Base-by-base conservation (phyloP, 2,888 invertebrate species). In the Tenthredo scrophulariae region DNA sequence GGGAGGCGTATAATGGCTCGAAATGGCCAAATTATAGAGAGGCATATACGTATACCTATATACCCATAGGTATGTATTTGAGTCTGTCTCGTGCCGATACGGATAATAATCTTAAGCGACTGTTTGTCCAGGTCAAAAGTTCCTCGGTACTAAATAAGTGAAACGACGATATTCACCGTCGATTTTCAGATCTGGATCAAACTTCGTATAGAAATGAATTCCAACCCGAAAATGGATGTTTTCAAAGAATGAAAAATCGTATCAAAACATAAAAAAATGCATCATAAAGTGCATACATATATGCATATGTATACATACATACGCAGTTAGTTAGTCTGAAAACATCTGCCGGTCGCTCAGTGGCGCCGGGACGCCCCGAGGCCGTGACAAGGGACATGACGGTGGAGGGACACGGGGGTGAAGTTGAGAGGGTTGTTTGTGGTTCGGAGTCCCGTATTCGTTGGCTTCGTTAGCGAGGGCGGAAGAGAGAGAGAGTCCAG, bases 1-100 rank as follows among this genome's bases (percentile, higher is more conserved):
- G 37, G 79, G 15, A 58, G 83, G 70, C 80, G 89, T 90, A 84
- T 84, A 90, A 91, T 91, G 88, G 89, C 85, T 86, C 88, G 89
- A 91, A 91, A 91, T 91, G 89, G 90, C 87, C 89, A 91, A 91
- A 91, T 91, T 91, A 90, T 91, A 89, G 89, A 91, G 86, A 88
- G 87, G 87, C 86, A 37, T 58, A 58, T 79, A 37, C 6, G 37
- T 37, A 7, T 37, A 37, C 37, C n/a, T n/a, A n/a, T n/a, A 62
- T 29, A 50, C 15, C 7, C 7, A 79, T 40, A 37, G 15, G 22
- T 58, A 62, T 33, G n/a, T 40, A 37, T 18, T 10, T 2, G 62
- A 54, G 74, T 79, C 22, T 70, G 75, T 85, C 50, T 54, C 84
- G 84, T 75, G 84, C 75, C 74, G 75, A 77, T 67, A 29, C 40